Evolutionary conservation across 2,797 vertebrate species (phyloP).

Genomic region (Peromyscus nudipes): DNA sequence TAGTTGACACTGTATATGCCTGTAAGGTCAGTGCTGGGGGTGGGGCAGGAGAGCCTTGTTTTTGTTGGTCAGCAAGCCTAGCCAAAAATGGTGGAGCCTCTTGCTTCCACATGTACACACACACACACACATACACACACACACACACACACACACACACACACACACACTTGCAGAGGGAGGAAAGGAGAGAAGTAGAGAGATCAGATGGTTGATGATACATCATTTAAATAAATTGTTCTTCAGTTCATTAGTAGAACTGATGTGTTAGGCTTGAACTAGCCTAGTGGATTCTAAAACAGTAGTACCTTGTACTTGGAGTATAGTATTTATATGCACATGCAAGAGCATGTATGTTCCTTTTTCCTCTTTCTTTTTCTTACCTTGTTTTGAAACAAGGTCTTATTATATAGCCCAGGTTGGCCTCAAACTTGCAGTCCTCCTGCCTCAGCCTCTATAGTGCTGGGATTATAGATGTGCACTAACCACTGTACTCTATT

Average conservation of each 20-base stretch:
- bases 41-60: neutral
- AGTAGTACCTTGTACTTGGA: neutral
- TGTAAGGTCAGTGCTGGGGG: neutral
- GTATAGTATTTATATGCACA: neutral
- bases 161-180: neutral
- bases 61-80: neutral
- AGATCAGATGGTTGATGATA: conserved; percentile 8
- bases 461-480: neutral
- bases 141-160: neutral
- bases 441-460: neutral
- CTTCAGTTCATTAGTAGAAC: neutral
- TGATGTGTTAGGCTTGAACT: conserved; percentile 21
- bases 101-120: neutral
- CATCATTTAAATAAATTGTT: conserved; percentile 27
- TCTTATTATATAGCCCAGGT: neutral
- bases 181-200: neutral
- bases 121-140: neutral
- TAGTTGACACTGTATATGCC: neutral
- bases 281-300: conserved; percentile 20
- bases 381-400: neutral
- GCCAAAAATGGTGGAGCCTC: neutral
- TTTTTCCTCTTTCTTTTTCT: neutral
- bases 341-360: neutral
- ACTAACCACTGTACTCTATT: neutral
- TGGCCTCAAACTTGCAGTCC: neutral